Percentiles rank a stretch among this genome's conserved stretches.
These are phyloP conservation scores for Hoplias malabaricus DNA, from an alignment of 2,113 vertebrate genomes.

Conservation along the genomic window DNA sequence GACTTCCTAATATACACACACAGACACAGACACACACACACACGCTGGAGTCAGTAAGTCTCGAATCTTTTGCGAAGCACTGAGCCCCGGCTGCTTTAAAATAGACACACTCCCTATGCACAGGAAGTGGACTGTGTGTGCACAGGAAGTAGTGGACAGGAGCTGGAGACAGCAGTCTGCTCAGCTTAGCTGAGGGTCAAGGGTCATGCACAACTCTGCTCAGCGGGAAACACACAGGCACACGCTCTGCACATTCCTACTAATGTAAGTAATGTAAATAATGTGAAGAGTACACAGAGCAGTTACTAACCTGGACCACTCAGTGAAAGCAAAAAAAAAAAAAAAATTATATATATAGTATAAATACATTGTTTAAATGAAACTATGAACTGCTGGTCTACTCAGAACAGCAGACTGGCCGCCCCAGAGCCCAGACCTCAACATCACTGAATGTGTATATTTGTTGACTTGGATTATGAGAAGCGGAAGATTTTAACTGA, in stretches of 20 bases:
- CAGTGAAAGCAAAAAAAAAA: neutral
- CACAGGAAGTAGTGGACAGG: slow-evolving; percentile 50
- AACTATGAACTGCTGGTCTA: too few relatives aligned
- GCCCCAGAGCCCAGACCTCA: too few relatives aligned
- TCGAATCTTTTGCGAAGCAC: slow-evolving; percentile 41
- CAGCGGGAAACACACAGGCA: slow-evolving; percentile 29
- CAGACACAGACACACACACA: slow-evolving; percentile 21
- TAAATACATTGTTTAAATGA: too few relatives aligned
- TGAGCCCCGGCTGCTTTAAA: slow-evolving; percentile 33
- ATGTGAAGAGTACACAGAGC: neutral
- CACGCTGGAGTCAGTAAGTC: slow-evolving; percentile 46
- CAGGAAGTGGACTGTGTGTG: slow-evolving; percentile 51
- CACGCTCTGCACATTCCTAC: neutral
- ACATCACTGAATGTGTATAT: too few relatives aligned
- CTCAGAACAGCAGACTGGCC: too few relatives aligned
- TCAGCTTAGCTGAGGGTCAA: slow-evolving; percentile 38
- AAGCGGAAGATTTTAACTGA: too few relatives aligned
- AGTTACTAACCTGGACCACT: neutral
- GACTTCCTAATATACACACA: slow-evolving; percentile 40
- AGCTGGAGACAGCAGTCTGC: slow-evolving; percentile 51
- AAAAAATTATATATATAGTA: neutral
- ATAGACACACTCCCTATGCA: slow-evolving; percentile 45
- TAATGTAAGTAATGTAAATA: neutral
- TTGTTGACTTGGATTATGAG: too few relatives aligned
- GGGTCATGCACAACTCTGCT: slow-evolving; percentile 37